Evolutionary conservation across 2,797 vertebrate genomes (phyloP).

Genomic region (Xerus rutilus): DNA sequence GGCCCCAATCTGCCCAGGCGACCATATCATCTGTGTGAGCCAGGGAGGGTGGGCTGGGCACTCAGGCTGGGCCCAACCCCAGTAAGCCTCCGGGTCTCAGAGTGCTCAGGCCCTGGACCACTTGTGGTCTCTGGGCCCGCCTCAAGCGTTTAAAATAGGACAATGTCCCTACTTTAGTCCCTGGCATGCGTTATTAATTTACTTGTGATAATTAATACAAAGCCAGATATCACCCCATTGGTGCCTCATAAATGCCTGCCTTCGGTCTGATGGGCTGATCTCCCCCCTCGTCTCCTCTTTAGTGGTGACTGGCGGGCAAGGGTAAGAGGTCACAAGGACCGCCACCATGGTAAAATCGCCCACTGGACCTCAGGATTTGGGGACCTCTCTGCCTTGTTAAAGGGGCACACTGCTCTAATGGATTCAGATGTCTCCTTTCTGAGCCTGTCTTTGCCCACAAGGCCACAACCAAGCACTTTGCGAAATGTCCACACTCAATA

Average conservation of each 20-base stretch:
- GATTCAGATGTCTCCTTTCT: not conserved
- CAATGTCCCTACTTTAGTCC: not conserved
- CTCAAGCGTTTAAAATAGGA: not conserved
- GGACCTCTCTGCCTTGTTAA: not conserved
- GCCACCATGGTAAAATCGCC: not conserved
- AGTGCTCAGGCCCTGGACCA: not conserved
- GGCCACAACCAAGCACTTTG: not conserved
- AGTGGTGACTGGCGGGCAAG: not conserved
- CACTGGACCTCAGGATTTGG: not conserved
- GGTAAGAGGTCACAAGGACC: not conserved
- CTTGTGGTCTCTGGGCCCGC: constrained; percentile 25
- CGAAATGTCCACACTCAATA: not conserved
- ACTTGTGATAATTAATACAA: constrained; percentile 58
- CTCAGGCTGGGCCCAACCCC: not conserved
- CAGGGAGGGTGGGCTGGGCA: not conserved
- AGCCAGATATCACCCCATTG: constrained; percentile 40
- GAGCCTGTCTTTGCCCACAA: not conserved
- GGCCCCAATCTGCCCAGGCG: not conserved
- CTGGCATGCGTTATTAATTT: constrained; percentile 31
- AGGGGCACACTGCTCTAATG: not conserved
- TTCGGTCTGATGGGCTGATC: not conserved
- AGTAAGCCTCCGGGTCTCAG: not conserved
- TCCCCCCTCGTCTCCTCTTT: not conserved
- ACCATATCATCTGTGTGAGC: not conserved
- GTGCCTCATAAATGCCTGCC: constrained; percentile 21